Base-by-base conservation (phyloP, 2,888 invertebrate genomes). In the Calliopum simillimum region DNA sequence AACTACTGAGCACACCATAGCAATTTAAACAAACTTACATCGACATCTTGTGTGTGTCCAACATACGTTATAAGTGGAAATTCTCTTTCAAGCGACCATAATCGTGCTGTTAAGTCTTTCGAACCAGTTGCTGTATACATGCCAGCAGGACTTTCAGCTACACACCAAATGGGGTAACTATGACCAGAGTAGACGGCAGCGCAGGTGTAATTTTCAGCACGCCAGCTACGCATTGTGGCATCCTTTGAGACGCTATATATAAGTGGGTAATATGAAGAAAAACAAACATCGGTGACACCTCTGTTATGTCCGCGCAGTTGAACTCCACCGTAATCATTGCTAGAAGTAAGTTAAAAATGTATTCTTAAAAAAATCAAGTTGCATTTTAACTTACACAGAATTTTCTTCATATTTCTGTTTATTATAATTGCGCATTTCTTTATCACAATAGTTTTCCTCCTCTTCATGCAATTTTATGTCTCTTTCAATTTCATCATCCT, bases 81-180 rank as follows among this genome's bases (percentile, higher is more conserved):
- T 43, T 93, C 93, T 77, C 93, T 90, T 81, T 96, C 95, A 49
- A 87, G 83, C 76, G 82, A 91, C 97, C 97, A 98, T 79, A 98
- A 86, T 53, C 97, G 90, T 46, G 97, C 92, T 67, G 93, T 94
- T 83, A 92, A 91, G 86, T 98, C 98, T 53, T 92, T 91, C 13
- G 97, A 95, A 16, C 96, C 97, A 0, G 95, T 94, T 16, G 95
- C 96, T 72, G 97, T 83, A 85, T 97, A 97, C 78, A 92, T 90
- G 73, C 93, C 92, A 83, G 81, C 89, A 76, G 83, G 89, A 87
- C 88, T 93, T 80, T 90, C 88, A 81, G 93, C 93, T 83, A 97
- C 88, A 83, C 94, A 94, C 94, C 97, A 97, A 75, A 98, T 92
- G 1, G 97, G 94, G 81, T 94, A 94, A 81, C 91, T 92, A 85